These are phyloP conservation scores for Cryptocephalus moraei DNA, from an alignment of 2,888 invertebrate species.

Conservation along the genomic window DNA sequence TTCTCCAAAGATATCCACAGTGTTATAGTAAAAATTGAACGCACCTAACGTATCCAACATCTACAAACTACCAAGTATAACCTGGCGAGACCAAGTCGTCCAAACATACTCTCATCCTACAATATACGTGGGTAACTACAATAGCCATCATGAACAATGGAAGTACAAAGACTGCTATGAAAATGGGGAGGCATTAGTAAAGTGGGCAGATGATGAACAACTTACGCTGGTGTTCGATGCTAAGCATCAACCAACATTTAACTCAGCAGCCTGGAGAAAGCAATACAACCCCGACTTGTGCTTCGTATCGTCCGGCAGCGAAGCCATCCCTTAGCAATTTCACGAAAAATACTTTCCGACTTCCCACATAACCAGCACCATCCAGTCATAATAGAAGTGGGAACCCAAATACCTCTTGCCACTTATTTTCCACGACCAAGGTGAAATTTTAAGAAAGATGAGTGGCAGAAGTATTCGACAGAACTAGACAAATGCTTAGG, in stretches of 20 bases:
- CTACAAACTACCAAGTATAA: too few relatives aligned
- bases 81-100: too few relatives aligned
- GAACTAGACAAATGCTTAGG: conserved; percentile 7
- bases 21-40: too few relatives aligned
- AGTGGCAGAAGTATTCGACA: conserved; percentile 6
- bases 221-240: conserved; percentile 10
- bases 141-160: background rate
- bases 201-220: conserved; percentile 11
- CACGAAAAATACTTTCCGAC: background rate
- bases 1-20: too few relatives aligned
- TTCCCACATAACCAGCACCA: conserved; percentile 12
- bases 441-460: conserved; percentile 10
- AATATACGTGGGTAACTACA: background rate
- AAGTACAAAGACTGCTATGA: background rate
- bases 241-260: conserved; percentile 11
- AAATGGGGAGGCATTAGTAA: background rate
- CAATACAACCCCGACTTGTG: conserved; percentile 12
- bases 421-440: conserved; percentile 6
- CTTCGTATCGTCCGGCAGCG: conserved; percentile 2
- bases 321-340: background rate
- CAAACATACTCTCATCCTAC: too few relatives aligned
- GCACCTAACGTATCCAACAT: too few relatives aligned
- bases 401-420: conserved; percentile 8
- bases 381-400: conserved; percentile 7
- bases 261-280: conserved; percentile 10